Conservation (phyloP, 1,140 invertebrate species). For the Drosophila rufa region DNA sequence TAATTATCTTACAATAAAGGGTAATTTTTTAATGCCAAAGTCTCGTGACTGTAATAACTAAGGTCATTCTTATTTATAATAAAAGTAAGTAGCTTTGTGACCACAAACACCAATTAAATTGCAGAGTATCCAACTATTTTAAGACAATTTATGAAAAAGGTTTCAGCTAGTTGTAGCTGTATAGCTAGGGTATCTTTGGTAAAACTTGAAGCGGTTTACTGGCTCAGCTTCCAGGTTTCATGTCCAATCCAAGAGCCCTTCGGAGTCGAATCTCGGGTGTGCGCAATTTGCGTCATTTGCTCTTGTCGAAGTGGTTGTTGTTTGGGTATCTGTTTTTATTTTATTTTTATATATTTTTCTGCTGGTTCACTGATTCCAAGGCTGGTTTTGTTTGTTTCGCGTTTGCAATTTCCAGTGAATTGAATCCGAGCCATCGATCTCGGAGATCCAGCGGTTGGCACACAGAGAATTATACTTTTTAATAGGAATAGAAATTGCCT, state of each 20-base stretch:
- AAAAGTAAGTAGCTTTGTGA: too few species aligned
- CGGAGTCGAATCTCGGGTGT: conserved; percentile 26
- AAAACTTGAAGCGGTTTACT: not conserved
- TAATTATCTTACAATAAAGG: not conserved
- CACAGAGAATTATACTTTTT: not conserved
- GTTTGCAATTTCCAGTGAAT: conserved; percentile 56
- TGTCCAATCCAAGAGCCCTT: conserved; percentile 15
- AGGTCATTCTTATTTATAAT: too few species aligned
- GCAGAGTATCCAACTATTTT: too few species aligned
- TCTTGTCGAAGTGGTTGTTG: conserved; percentile 42
- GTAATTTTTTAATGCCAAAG: too few species aligned
- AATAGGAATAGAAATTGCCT: not conserved
- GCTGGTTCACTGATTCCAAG: conserved; percentile 15
- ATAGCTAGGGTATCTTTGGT: too few species aligned
- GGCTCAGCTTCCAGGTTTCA: not conserved
- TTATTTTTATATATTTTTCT: conserved; percentile 5
- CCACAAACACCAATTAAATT: too few species aligned
- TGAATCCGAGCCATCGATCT: conserved; percentile 39
- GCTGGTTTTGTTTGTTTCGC: conserved; percentile 27
- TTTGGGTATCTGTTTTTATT: conserved; percentile 24
- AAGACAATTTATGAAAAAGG: too few species aligned
- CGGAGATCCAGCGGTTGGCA: conserved; percentile 1
- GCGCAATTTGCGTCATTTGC: conserved; percentile 72
- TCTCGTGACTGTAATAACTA: too few species aligned
- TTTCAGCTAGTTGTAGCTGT: not conserved